Percentiles rank a stretch among this genome's conserved stretches.
These are phyloP conservation scores for Sebastes wilsoni DNA, from an alignment of 2,797 vertebrate genomes.

Conservation along the genomic window DNA sequence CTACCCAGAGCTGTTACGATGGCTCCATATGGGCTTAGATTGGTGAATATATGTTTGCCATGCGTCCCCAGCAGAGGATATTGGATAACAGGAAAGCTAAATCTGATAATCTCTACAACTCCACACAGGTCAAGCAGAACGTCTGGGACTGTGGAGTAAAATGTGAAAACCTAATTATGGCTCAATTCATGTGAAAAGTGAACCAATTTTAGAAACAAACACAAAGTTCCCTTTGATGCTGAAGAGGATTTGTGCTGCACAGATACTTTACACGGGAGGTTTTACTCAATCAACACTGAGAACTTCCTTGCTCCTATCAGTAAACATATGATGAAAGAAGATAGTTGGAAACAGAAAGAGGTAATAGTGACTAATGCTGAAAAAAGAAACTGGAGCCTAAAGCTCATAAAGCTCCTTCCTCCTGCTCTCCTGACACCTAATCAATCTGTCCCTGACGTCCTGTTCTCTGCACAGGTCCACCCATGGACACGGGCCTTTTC, in stretches of 20 bases:
- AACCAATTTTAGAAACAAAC: conserved; percentile 7
- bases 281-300: conserved; percentile 16
- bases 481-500: conserved; percentile 38
- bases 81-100: conserved; percentile 33
- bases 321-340: background rate
- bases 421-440: conserved; percentile 64
- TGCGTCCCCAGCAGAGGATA: conserved; percentile 31
- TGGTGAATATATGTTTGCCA: conserved; percentile 16
- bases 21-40: conserved; percentile 17
- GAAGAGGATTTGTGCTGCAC: conserved; percentile 3
- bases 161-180: conserved; percentile 20
- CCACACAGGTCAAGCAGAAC: conserved; percentile 5
- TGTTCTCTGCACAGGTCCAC: conserved; percentile 48
- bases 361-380: conserved; percentile 48
- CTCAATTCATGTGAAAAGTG: conserved; percentile 19
- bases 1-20: conserved; percentile 17
- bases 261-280: conserved; percentile 28
- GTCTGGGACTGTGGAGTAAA: background rate
- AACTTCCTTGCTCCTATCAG: conserved; percentile 30
- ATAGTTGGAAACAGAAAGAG: conserved; percentile 23
- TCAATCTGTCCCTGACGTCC: conserved; percentile 66
- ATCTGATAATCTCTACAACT: conserved; percentile 17
- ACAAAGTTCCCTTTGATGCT: conserved; percentile 23
- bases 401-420: conserved; percentile 68
- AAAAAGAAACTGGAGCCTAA: conserved; percentile 64